Evolutionary conservation across 2,888 invertebrate species (phyloP), one percentile per base, ranked within the genome.

Genomic region (Copidosoma aretas): DNA sequence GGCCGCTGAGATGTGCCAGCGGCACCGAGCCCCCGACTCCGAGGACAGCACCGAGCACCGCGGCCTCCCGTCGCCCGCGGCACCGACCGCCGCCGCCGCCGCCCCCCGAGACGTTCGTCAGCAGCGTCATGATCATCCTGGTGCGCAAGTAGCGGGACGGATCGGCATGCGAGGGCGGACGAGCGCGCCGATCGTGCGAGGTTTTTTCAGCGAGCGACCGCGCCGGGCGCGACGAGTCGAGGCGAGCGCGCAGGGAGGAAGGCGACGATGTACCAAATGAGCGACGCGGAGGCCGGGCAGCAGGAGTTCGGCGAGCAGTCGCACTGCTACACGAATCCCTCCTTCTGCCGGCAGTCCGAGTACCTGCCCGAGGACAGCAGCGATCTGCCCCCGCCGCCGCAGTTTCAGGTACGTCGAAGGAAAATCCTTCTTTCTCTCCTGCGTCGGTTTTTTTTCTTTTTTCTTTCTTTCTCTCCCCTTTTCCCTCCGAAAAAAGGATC

Each of bases 331-430:
- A 90, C 91, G 10, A 93, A 93, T 80, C 92, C 92, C 64, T 92
- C 92, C 0, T 93, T 93, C 80, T 92, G 91, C 80, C 89, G 90
- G 39, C 90, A 91, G 83, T 92, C 92, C 80, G 93, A 93, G 78
- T 89, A 86, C 74, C 86, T 86, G 74, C 84, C 84, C 39, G 77
- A 14, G 85, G 87, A 71, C 86, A 73, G 72, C n/a, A 64, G 22
- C 62, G 79, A 80, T 3, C 68, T 74, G 22, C 81, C 80, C 4
- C 80, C 80, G 1, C 79, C 80, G 1, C 74, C 77, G 61, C 81
- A 76, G 63, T 75, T 75, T 72, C 79, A 77, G 70, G 76, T 73
- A 70, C 15, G 46, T 14, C 3, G 43, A 8, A 8, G 32, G 32
- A 32, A 32, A 32, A 32, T 32, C 32, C 32, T 8, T 32, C 32